Base-by-base conservation (phyloP, 2,797 vertebrate species). In the Borostomias antarcticus region DNA sequence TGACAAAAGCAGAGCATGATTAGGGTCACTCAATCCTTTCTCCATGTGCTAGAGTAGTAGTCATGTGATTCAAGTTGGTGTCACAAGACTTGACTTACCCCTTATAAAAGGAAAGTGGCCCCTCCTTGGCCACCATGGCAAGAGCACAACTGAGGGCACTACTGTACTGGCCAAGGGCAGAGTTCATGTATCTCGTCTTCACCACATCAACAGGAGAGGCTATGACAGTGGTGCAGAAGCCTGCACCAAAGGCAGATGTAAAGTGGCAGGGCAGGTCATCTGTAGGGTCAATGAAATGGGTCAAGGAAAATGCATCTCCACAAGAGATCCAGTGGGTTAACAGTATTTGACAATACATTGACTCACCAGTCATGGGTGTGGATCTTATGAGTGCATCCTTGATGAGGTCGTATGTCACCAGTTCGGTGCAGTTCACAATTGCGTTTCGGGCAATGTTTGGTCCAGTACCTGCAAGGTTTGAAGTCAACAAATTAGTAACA, bases 151-250 rank as follows among this genome's bases (percentile, higher is more conserved):
- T 89, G 17, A 95, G 87, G 25, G 88, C 93, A 0, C 89, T 91
- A 54, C 78, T 79, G 85, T 98, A 98, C 82, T 92, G 95, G 73
- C 93, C 89, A 0, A 78, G 77, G 79, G 91, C 86, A 76, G 95
- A 94, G 85, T 96, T 96, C 94, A 95, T 96, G 11, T 94, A 96
- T 91, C 94, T 93, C 28, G 94, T 96, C 80, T 93, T 93, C 76
- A 90, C 89, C 63, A 93, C 92, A 62, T 95, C 88, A 0, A 93
- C 93, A 5, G 93, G 93, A 69, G 94, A 95, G 68, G 94, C 91
- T 0, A 93, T 91, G 10, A 89, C 60, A 4, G 95, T 94, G 59
- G 85, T 86, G 62, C 93, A 93, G 74, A 94, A 90, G 9, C 93
- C 93, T 0, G 93, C 94, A 23, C 93, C 90, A 5, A 94, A 93